These are phyloP conservation scores for Carlito syrichta DNA, from an alignment of 2,113 vertebrate species.

Conservation along the genomic window DNA sequence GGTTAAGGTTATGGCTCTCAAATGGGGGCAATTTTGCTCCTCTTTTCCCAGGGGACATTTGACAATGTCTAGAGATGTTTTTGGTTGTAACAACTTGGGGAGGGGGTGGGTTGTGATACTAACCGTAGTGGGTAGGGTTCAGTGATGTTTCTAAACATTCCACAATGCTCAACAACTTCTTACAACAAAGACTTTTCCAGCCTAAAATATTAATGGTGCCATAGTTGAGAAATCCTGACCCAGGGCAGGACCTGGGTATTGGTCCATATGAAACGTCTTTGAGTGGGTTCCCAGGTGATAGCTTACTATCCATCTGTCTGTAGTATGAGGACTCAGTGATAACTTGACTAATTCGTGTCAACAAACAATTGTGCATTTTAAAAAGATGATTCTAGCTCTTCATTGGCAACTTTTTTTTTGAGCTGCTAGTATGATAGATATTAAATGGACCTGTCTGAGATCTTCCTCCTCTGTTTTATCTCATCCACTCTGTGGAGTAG, in stretches of 20 bases:
- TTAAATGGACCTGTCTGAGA: not conserved
- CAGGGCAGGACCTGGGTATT: not conserved
- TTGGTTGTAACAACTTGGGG: not conserved
- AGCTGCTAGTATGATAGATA: not conserved
- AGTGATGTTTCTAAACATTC: not conserved
- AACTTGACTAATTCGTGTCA: slow-evolving; percentile 35
- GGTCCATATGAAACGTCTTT: not conserved
- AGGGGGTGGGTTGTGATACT: not conserved
- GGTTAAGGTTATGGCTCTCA: not conserved
- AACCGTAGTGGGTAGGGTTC: not conserved
- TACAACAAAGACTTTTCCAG: not conserved
- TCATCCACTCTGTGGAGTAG: not conserved
- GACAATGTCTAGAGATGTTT: not conserved
- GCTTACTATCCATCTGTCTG: not conserved
- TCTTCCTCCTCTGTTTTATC: not conserved
- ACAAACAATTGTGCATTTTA: slow-evolving; percentile 31
- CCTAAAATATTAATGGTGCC: not conserved
- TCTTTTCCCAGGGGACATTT: not conserved
- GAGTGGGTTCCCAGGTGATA: not conserved
- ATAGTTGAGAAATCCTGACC: not conserved
- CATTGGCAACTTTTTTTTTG: not conserved
- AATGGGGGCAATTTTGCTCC: not conserved
- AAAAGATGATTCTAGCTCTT: not conserved
- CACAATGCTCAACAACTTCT: not conserved
- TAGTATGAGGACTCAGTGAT: not conserved